phyloP scores from a whole-genome alignment of 2,113 vertebrate species.

The Pipa parva region DNA sequence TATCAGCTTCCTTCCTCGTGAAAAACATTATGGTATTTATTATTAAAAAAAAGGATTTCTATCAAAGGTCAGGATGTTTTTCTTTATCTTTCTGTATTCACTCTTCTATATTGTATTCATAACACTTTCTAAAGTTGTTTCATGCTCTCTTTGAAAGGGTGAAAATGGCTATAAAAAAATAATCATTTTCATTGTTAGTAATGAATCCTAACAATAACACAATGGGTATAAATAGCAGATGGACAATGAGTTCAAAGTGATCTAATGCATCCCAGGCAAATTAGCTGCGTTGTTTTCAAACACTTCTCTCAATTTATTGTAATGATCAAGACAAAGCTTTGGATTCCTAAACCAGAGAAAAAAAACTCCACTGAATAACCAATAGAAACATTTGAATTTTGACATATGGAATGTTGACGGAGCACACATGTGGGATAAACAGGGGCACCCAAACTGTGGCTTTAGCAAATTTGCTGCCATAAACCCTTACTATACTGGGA shows the following conservation, averaged over 20 bases:
- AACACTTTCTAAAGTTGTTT: slow-evolving; percentile 39
- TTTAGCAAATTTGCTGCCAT: too few relatives aligned
- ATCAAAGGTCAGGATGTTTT: slow-evolving; percentile 39
- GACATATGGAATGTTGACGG: too few relatives aligned
- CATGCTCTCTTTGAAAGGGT: slow-evolving; percentile 32
- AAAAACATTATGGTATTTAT: not conserved
- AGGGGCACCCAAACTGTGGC: too few relatives aligned
- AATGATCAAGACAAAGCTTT: too few relatives aligned
- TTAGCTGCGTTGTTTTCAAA: slow-evolving; percentile 15
- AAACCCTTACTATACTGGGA: too few relatives aligned
- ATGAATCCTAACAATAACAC: slow-evolving; percentile 35
- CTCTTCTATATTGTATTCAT: slow-evolving; percentile 28
- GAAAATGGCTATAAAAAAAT: slow-evolving; percentile 38
- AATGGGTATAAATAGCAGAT: slow-evolving; percentile 16
- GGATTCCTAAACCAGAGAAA: too few relatives aligned
- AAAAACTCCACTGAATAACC: too few relatives aligned
- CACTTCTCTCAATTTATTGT: slow-evolving; percentile 1
- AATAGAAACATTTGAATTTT: too few relatives aligned
- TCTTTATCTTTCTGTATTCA: slow-evolving; percentile 20
- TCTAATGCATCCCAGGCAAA: slow-evolving; percentile 34
- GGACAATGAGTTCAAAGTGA: slow-evolving; percentile 33
- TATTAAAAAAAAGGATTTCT: slow-evolving; percentile 23
- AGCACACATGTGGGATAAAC: too few relatives aligned
- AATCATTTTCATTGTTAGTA: slow-evolving; percentile 40
- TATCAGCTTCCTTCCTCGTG: slow-evolving; percentile 24